Conservation (phyloP, 1,140 invertebrate genomes). For the Caerostris extrusa region DNA sequence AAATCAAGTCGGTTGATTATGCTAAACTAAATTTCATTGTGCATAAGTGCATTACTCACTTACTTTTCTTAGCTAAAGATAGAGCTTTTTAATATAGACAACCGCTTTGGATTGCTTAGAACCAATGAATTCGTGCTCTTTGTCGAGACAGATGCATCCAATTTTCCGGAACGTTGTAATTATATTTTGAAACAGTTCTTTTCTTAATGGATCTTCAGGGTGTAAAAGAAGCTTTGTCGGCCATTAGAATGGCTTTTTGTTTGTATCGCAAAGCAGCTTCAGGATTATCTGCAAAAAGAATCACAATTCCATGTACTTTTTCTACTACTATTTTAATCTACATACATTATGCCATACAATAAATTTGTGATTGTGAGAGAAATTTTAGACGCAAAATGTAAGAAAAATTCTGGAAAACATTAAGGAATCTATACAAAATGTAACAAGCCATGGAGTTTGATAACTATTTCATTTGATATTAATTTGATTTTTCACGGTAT, state of each 20-base stretch:
- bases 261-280: neutral
- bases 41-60: neutral
- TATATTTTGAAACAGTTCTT: neutral
- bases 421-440: too few relatives aligned
- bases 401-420: too few relatives aligned
- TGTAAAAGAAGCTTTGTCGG: neutral
- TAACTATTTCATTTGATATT: too few relatives aligned
- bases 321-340: neutral
- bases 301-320: neutral
- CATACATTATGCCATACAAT: neutral
- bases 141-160: neutral
- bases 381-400: too few relatives aligned
- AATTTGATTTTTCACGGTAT: too few relatives aligned
- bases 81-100: neutral
- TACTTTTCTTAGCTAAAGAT: neutral
- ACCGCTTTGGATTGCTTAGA: neutral
- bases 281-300: conserved; percentile 35
- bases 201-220: neutral
- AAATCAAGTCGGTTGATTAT: neutral
- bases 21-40: neutral
- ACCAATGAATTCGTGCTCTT: neutral
- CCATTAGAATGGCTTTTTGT: conserved; percentile 24
- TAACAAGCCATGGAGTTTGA: too few relatives aligned
- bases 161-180: neutral
- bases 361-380: too few relatives aligned